Evolutionary conservation across 2,797 vertebrate species (phyloP).

Genomic region (Onychomys leucogaster): DNA sequence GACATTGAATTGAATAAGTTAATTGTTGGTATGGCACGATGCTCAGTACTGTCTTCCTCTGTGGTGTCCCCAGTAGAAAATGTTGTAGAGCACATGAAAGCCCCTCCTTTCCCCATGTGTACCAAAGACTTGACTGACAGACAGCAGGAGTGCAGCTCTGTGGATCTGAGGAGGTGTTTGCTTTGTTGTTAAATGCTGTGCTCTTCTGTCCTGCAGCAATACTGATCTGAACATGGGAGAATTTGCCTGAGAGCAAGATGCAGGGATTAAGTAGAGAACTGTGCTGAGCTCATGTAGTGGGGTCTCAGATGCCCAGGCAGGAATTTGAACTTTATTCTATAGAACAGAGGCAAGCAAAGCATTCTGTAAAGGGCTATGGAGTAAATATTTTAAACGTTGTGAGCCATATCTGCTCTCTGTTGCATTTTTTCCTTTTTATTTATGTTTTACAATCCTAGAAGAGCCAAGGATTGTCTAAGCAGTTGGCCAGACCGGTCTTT

Average conservation of each 20-base stretch:
- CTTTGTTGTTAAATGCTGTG: not conserved
- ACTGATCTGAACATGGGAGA: no score
- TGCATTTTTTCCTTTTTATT: slow-evolving; percentile 43
- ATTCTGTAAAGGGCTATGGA: not conserved
- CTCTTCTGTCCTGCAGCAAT: not conserved
- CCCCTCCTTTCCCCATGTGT: not conserved
- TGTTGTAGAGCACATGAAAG: rapidly evolving
- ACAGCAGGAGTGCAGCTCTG: no score
- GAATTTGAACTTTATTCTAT: not conserved
- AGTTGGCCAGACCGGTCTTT: not conserved
- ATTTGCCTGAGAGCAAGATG: rapidly evolving
- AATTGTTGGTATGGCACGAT: not conserved
- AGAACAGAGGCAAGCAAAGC: not conserved
- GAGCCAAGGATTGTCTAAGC: not conserved
- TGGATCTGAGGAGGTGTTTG: not conserved
- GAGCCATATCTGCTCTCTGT: not conserved
- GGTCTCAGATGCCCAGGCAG: not conserved
- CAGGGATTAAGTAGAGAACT: no score
- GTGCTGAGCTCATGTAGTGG: rapidly evolving
- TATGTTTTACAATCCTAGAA: slow-evolving; percentile 18
- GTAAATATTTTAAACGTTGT: slow-evolving; percentile 7
- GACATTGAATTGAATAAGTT: not conserved
- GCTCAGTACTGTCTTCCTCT: not conserved
- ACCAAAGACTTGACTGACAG: not conserved
- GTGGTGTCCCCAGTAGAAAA: not conserved